Conservation (phyloP, 1,140 invertebrate genomes). For the Drosophila sp. region DNA sequence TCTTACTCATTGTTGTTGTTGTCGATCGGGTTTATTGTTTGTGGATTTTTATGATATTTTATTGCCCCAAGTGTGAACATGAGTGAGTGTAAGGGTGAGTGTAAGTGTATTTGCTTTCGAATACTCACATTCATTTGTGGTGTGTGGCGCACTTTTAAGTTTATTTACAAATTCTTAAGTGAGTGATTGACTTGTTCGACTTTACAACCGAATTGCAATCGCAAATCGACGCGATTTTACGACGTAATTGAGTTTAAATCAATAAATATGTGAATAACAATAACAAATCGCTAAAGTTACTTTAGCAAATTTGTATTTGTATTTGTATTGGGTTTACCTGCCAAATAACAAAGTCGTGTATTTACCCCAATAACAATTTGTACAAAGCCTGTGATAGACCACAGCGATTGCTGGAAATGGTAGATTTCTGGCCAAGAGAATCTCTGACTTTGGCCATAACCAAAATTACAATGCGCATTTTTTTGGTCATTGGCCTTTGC, state of each 20-base stretch:
- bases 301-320: not conserved
- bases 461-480: slow-evolving; percentile 54
- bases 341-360: not conserved
- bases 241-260: slow-evolving; percentile 28
- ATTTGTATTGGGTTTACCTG: not conserved
- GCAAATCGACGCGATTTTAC: slow-evolving; percentile 44
- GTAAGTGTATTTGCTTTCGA: slow-evolving; percentile 10
- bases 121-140: slow-evolving; percentile 23
- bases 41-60: slow-evolving; percentile 64
- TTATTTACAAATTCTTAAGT: slow-evolving; percentile 34
- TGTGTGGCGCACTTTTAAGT: slow-evolving; percentile 31
- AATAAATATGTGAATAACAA: slow-evolving; percentile 18
- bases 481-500: slow-evolving; percentile 56
- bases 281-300: slow-evolving; percentile 11
- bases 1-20: slow-evolving; percentile 13
- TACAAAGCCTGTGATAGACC: not conserved
- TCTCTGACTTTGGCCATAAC: slow-evolving; percentile 49
- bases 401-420: not conserved
- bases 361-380: slow-evolving; percentile 24
- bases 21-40: slow-evolving; percentile 46
- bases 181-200: slow-evolving; percentile 44
- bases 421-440: slow-evolving; percentile 14
- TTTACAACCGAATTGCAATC: slow-evolving; percentile 27
- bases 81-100: not conserved
- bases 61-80: slow-evolving; percentile 32